Evolutionary conservation across 1,140 invertebrate genomes (phyloP).

Genomic region (Euura saliciscinereae): DNA sequence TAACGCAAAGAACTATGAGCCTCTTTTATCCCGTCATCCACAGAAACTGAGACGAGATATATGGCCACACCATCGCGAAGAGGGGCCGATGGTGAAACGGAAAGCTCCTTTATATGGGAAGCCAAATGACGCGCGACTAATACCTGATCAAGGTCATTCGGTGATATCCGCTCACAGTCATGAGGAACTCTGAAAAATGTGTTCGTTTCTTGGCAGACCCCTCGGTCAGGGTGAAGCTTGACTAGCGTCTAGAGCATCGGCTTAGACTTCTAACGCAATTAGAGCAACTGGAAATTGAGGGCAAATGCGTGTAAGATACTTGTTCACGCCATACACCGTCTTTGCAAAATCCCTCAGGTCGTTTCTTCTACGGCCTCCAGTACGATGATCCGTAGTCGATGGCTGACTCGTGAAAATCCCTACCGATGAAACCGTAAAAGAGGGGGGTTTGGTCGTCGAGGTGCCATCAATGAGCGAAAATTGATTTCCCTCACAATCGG

Average conservation of each 20-base stretch:
- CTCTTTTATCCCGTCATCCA: background rate
- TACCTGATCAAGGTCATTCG: slow-evolving; percentile 2
- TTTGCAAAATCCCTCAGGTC: background rate
- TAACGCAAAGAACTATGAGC: background rate
- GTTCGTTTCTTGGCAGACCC: background rate
- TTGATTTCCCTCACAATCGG: background rate
- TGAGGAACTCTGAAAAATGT: background rate
- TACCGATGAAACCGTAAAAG: background rate
- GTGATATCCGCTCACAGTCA: too few relatives aligned
- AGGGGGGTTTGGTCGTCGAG: background rate
- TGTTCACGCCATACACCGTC: background rate
- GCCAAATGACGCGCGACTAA: slow-evolving; percentile 6
- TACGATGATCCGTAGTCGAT: background rate
- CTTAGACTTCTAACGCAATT: background rate
- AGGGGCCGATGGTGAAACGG: background rate
- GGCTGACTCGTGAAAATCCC: background rate
- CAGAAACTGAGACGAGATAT: background rate
- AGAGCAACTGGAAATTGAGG: background rate
- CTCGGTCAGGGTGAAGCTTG: background rate
- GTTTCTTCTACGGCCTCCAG: background rate
- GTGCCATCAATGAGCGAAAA: background rate
- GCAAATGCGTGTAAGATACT: background rate
- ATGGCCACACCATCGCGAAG: background rate
- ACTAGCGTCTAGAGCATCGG: background rate
- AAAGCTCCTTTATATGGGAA: background rate